Conservation (phyloP, 2,888 invertebrate genomes). For the Drosophila formosana region DNA sequence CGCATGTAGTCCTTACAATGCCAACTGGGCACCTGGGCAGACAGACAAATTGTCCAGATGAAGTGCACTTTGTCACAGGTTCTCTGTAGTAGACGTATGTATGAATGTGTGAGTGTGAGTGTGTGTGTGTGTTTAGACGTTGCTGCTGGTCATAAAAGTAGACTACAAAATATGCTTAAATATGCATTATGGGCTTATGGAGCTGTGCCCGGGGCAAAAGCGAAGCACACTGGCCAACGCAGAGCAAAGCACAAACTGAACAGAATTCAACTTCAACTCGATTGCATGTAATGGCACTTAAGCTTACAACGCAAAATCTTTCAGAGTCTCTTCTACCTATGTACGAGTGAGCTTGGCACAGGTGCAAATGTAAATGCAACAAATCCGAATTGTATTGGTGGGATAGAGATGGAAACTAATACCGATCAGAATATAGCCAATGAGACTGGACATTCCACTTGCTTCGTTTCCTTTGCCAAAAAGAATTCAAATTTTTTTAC, state of each 20-base stretch:
- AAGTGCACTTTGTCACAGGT: slow-evolving; percentile 61
- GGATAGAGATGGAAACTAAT: slow-evolving; percentile 36
- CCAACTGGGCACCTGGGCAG: slow-evolving; percentile 24
- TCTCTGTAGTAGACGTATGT: not conserved
- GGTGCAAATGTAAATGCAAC: slow-evolving; percentile 78
- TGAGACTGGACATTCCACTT: slow-evolving; percentile 2
- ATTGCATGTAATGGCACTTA: slow-evolving; percentile 80
- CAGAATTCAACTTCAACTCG: slow-evolving; percentile 57
- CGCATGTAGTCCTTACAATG: slow-evolving; percentile 1
- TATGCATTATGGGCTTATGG: slow-evolving; percentile 77
- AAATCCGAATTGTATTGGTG: slow-evolving; percentile 67
- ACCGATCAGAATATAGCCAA: slow-evolving; percentile 19
- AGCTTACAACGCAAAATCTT: slow-evolving; percentile 70
- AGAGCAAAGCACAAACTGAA: slow-evolving; percentile 44
- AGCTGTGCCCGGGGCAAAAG: slow-evolving; percentile 25
- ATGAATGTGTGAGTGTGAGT: not conserved
- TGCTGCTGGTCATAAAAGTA: slow-evolving; percentile 63
- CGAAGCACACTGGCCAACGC: slow-evolving; percentile 32
- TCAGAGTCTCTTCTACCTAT: slow-evolving; percentile 18
- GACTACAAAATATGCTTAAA: slow-evolving; percentile 79
- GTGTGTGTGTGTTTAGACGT: not conserved
- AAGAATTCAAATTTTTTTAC: slow-evolving; percentile 51
- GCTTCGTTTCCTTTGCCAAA: slow-evolving; percentile 24
- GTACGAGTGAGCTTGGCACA: slow-evolving; percentile 45
- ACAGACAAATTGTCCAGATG: slow-evolving; percentile 69